Evolutionary conservation across 92 coral and sea anemone genomes (phyloP), one percentile per base, ranked within the genome.

Genomic region (Chrysogorgia sp.): DNA sequence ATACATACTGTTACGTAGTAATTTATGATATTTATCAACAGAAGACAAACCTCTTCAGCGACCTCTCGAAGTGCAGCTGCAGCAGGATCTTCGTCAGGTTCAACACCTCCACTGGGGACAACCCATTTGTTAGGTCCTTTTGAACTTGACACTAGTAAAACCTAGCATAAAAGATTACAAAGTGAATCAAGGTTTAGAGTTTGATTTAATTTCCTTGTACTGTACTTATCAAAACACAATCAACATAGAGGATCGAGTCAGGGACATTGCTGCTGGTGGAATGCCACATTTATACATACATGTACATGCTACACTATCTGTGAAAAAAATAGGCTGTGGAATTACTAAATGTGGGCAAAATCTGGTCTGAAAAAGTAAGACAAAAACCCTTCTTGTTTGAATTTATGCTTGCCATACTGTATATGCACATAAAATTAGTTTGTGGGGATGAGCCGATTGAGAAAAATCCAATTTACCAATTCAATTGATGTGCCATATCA

Each of bases 11-110:
- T n/a, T 37, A 37, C 43, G 12, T 37, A 37, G 43, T 4, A 5
- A 37, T 12, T 4, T 12, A 37, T 5, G 12, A 37, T 37, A 12
- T 37, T 47, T 47, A 47, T 6, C 53, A 47, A 47, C n/a, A 6
- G 15, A 47, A 37, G 43, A 76, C 94, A 89, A 34, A 93, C 98
- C 85, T 94, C 98, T 83, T 94, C 98, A 41, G 84, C 92, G 20
- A 94, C 98, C 83, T 94, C 98, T 3, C 98, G 98, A 67, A 90
- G 82, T 57, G 98, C 98, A 9, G 98, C 96, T 49, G 92, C 87
- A 79, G 86, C 86, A 33, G 91, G 78, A 20, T 81, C 90, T 76
- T 94, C 98, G 50, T 96, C 97, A 21, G 92, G 97, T 80, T 94
- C 97, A 24, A 94, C 89, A 40, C 98, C 98, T 43, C 98, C 98